phyloP scores from a whole-genome alignment of 2,888 invertebrate genomes.

The Hylaea fasciaria region DNA sequence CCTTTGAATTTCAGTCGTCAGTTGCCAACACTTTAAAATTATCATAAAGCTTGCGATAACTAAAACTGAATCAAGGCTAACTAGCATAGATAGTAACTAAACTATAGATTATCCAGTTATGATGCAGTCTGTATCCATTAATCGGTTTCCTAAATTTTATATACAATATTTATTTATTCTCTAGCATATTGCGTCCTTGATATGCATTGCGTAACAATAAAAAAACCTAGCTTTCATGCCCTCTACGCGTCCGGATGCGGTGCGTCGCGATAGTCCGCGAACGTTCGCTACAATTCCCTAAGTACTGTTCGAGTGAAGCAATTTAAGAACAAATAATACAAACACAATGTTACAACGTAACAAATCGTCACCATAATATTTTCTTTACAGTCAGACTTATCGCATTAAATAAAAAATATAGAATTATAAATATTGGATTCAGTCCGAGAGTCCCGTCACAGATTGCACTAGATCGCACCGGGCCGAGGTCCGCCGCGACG shows the following conservation, averaged over 20 bases:
- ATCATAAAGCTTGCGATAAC: constrained; percentile 80
- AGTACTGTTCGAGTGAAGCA: constrained; percentile 80
- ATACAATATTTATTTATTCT: constrained; percentile 85
- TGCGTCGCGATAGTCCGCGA: constrained; percentile 54
- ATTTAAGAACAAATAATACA: constrained; percentile 78
- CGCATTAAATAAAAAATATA: constrained; percentile 83
- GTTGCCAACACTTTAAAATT: constrained; percentile 74
- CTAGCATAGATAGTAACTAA: constrained; percentile 82
- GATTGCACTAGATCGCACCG: constrained; percentile 12
- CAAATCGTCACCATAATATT: constrained; percentile 73
- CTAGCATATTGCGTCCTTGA: constrained; percentile 85
- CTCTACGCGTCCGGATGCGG: constrained; percentile 69
- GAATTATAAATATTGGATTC: constrained; percentile 79
- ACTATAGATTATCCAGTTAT: constrained; percentile 79
- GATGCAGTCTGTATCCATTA: constrained; percentile 81
- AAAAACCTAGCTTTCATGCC: constrained; percentile 82
- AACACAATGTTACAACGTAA: constrained; percentile 73
- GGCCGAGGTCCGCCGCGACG: constrained; percentile 3
- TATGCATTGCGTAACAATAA: constrained; percentile 85
- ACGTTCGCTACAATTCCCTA: constrained; percentile 64
- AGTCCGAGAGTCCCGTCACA: constrained; percentile 56
- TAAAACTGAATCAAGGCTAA: constrained; percentile 78
- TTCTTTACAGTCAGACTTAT: constrained; percentile 82
- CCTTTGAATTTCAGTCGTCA: constrained; percentile 81
- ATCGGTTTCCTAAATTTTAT: constrained; percentile 78